phyloP scores from a whole-genome alignment of 2,113 vertebrate species.

The Ascaphus truei region DNA sequence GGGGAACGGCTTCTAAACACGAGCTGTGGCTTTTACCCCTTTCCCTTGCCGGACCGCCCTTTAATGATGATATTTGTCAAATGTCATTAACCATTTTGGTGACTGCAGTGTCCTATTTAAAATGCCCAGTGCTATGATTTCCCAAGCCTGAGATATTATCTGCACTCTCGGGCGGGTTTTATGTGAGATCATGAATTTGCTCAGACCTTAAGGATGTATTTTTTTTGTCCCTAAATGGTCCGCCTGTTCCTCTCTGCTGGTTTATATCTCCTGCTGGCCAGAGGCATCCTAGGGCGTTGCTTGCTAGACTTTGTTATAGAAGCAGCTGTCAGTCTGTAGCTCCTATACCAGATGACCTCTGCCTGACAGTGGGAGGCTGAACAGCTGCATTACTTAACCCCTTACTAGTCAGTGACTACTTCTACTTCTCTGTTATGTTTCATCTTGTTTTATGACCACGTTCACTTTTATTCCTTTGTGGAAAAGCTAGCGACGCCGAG shows the following conservation, averaged over 20 bases:
- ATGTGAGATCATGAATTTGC: background rate
- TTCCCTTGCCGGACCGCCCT: background rate
- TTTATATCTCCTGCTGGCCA: background rate
- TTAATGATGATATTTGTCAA: background rate
- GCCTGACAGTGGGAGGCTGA: background rate
- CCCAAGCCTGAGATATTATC: background rate
- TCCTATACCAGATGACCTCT: slow-evolving; percentile 4
- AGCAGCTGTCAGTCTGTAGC: slow-evolving; percentile 17
- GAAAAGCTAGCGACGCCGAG: no score
- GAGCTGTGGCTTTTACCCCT: no score
- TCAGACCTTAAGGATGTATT: background rate
- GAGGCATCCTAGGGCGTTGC: background rate
- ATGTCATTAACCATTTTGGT: slow-evolving; percentile 16
- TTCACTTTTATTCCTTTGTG: no score
- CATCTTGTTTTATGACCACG: no score
- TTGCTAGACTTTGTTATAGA: background rate
- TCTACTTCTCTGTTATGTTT: no score
- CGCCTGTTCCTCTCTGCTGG: background rate
- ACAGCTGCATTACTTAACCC: slow-evolving; percentile 12
- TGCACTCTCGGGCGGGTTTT: background rate
- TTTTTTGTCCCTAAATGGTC: background rate
- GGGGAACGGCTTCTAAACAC: background rate
- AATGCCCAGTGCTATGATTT: background rate
- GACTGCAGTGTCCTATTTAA: background rate
- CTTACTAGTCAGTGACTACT: background rate